These are phyloP conservation scores for Balearica regulorum DNA, from an alignment of 2,797 vertebrate species.

Conservation along the genomic window DNA sequence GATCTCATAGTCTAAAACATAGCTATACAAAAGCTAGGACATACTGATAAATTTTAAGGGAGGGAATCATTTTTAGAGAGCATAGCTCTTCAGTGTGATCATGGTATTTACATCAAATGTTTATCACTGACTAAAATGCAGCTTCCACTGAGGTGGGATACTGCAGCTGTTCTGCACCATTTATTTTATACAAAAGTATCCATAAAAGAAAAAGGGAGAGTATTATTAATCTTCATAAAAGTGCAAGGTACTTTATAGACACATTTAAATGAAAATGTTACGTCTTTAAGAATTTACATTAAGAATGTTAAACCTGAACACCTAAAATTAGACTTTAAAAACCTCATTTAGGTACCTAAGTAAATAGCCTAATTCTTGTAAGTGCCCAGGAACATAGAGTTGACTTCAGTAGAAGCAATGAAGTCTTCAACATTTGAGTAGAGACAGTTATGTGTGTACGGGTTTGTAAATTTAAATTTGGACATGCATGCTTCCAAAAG, in stretches of 20 bases:
- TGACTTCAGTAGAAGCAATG: background rate
- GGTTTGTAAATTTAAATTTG: background rate
- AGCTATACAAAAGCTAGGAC: background rate
- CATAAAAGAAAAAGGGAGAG: background rate
- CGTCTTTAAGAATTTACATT: background rate
- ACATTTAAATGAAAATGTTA: background rate
- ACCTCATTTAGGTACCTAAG: background rate
- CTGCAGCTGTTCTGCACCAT: slow-evolving; percentile 41
- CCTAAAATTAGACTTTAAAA: slow-evolving; percentile 3
- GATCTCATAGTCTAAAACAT: background rate
- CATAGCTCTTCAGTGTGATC: background rate
- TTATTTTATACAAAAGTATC: slow-evolving; percentile 9
- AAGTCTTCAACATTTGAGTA: background rate
- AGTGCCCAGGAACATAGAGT: background rate
- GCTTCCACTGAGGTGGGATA: slow-evolving; percentile 22
- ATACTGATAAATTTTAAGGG: background rate
- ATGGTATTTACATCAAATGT: background rate
- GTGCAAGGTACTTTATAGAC: background rate
- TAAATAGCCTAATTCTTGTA: background rate
- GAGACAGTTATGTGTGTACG: background rate
- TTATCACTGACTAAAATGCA: slow-evolving; percentile 19
- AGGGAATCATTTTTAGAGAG: background rate
- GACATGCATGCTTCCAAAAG: background rate
- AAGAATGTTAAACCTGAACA: background rate
- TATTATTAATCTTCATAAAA: background rate